Evolutionary conservation across 2,113 vertebrate genomes (phyloP), one percentile per base, ranked within the genome.

Genomic region (Anthoscopus minutus): DNA sequence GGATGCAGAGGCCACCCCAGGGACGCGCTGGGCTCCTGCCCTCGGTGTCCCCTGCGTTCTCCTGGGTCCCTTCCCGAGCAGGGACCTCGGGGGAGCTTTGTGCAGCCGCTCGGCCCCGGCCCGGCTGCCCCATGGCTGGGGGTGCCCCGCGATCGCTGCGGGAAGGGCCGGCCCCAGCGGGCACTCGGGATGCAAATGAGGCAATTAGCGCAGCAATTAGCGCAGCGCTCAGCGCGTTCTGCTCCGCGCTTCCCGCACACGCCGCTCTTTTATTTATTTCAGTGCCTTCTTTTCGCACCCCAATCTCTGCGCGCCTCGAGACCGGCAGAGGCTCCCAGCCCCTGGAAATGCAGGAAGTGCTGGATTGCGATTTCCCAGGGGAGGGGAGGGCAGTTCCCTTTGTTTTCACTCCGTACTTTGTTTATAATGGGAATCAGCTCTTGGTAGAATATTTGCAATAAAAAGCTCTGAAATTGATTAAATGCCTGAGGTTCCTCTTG

Each of bases 381-480:
- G 40, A 86, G 62, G 47, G 58, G 53, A 82, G 56, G 62, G 58
- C 11, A 73, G 24, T 56, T 73, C 20, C 57, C 78, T 74, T 25
- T 30, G 37, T 85, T 95, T 92, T 61, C 44, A 33, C 82, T 74
- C 72, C 73, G 9, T 31, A 47, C n/a, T 89, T 95, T 93, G 58
- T 72, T 94, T 61, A 71, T 79, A 89, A 70, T n/a, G 78, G 79
- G 70, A 92, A 62, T 92, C 81, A 88, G 81, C 65, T 88, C 89
- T 57, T 38, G 40, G 40, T 78, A 35, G 91, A 94, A 85, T 94
- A 89, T 92, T 94, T 86, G 84, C 93, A 95, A 82, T 92, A 91
- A 92, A 91, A 86, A 81, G 64, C 88, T 91, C 69, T 66, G 94
- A 77, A 93, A 94, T 93, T 91, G 94, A 96, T 96, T 91, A 93